A percentile compares a stretch with the other conserved stretches of the same genome.
Evolutionary conservation across 2,113 vertebrate genomes (phyloP).

Genomic region (Taxidea taxus): DNA sequence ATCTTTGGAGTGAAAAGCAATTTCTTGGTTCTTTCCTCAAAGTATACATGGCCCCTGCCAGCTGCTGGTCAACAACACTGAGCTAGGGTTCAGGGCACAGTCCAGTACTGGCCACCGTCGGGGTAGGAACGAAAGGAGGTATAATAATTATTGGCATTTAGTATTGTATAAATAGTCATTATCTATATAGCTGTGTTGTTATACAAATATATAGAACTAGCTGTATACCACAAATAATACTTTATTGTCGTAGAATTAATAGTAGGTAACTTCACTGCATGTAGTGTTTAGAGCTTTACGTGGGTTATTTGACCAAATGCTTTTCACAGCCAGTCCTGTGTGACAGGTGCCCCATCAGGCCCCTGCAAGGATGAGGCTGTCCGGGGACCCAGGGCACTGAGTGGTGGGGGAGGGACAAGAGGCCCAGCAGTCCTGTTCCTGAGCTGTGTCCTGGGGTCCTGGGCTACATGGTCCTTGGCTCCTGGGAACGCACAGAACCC

Average conservation of each 20-base stretch:
- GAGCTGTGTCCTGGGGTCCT: not conserved
- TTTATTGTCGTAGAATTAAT: not conserved
- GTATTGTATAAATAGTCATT: not conserved
- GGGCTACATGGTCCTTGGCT: not conserved
- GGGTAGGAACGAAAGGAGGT: not conserved
- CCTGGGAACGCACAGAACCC: not conserved
- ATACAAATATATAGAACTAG: not conserved
- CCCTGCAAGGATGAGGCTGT: rapidly evolving
- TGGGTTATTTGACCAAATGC: not conserved
- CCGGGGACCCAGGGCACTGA: not conserved
- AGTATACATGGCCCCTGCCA: not conserved
- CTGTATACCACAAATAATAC: not conserved
- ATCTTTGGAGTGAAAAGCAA: not conserved
- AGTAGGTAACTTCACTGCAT: not conserved
- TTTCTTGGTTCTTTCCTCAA: not conserved
- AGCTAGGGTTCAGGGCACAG: not conserved
- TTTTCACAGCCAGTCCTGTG: not conserved
- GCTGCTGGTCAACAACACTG: not conserved
- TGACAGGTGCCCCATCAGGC: not conserved
- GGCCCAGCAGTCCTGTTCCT: not conserved
- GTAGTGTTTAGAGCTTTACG: not conserved
- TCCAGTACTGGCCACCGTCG: not conserved
- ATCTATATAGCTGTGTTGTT: not conserved
- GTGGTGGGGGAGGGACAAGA: not conserved
- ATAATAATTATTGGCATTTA: not conserved